Evolutionary conservation across 2,797 vertebrate genomes (phyloP).

Genomic region (Clamator glandarius): DNA sequence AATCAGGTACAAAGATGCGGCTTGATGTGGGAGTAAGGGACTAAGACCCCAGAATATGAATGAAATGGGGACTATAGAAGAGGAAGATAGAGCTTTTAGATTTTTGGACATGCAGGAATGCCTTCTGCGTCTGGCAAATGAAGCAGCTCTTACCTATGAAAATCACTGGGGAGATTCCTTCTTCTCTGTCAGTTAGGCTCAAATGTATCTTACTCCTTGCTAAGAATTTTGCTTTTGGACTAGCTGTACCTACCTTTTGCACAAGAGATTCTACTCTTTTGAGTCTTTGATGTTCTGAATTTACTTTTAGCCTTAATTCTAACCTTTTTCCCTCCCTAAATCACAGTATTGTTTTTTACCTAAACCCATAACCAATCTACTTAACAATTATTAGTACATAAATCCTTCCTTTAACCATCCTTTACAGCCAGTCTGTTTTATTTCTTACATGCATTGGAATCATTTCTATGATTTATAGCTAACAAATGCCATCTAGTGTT

Average conservation of each 20-base stretch:
- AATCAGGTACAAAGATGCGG: not conserved
- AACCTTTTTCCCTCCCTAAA: not conserved
- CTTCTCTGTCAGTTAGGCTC: not conserved
- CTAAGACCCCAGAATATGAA: accelerated
- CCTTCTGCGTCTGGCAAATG: not conserved
- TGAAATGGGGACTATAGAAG: not conserved
- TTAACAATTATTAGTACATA: not conserved
- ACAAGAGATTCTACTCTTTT: not conserved
- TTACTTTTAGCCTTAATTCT: not conserved
- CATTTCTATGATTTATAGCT: not conserved
- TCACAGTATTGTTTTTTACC: not conserved
- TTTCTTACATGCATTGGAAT: not conserved
- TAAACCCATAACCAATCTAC: not conserved
- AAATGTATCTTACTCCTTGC: not conserved
- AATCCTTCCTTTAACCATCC: not conserved
- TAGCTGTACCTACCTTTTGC: not conserved
- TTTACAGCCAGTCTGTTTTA: not conserved
- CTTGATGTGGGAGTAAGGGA: accelerated
- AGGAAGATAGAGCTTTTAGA: not conserved
- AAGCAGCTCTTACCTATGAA: not conserved
- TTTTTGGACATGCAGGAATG: not conserved
- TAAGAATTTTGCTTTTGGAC: not conserved
- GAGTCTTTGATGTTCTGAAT: not conserved
- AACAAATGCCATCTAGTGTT: constrained; percentile 67
- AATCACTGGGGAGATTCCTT: not conserved